Evolutionary conservation across 64 coral and sea anemone species (phyloP), one percentile per base, ranked within the genome.

Genomic region (Porites australiensis): DNA sequence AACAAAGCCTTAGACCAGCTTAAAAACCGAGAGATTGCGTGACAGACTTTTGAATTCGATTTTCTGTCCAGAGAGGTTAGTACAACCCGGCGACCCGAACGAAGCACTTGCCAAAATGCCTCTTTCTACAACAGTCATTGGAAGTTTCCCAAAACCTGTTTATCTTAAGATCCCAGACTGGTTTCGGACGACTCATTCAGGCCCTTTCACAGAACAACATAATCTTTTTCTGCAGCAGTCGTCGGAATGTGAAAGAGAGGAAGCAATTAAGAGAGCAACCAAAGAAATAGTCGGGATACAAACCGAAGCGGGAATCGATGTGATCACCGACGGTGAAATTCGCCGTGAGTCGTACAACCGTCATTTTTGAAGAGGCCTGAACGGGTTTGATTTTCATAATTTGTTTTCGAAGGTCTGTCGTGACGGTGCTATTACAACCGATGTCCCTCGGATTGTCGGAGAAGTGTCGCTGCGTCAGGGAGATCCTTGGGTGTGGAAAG

Each of bases 321-420:
- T 98, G 4, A 66, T 95, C 16, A 98, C 93, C 15, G 96, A 98
- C 68, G 93, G 96, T 8, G 96, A 98, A 50, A 13, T 98, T 27
- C 74, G 79, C 18, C 55, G 96, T 58, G 96, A 98, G 68, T 95
- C 88, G 37, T 98, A 98, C 44, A 87, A 95, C 52, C 75, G 89
- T 48, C 89, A 98, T 48, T 95, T 95, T 61, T 98, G 90, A 14
- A 90, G 93, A 44, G 77, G 46, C 13, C 79, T 98, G 15, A 75
- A 93, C 22, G 96, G 96, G 20, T 88, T 98, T 75, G 90, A 98
- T 65, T 98, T 98, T 50, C 44, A 78, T 6, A 95, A 93, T 76
- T 66, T 95, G 58, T 95, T 68, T 15, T 62, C 75, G 37, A 85
- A 86, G 64, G 62, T 54, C 37, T 93, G 73, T 50, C 96, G 96